Evolutionary conservation across 2,113 vertebrate genomes (phyloP), one percentile per base, ranked within the genome.

Genomic region (Tonatia bakeri): DNA sequence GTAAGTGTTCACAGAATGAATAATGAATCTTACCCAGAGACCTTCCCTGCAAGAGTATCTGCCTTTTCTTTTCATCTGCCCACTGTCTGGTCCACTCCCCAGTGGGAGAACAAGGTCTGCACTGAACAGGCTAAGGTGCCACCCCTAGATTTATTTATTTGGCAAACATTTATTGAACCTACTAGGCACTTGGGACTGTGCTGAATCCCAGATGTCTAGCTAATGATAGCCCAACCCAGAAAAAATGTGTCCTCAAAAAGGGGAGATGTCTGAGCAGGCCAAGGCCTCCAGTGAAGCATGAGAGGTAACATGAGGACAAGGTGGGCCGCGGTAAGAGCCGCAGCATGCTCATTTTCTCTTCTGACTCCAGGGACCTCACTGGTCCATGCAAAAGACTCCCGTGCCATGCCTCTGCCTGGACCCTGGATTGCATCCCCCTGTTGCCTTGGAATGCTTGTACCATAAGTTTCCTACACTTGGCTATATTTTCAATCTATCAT

Each of bases 21-120:
- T 96, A 94, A 97, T 91, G 90, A 96, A 73, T 94, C 92, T 96
- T 96, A 97, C 69, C 85, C 81, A 90, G 70, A 96, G 64, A 83
- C 38, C 38, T 81, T 88, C 77, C 81, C 16, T 80, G 61, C 36
- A 36, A 65, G n/a, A 47, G 5, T 67, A 26, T n/a, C 70, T 38
- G 14, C 65, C 40, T 84, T 77, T 83, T 80, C 82, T 83, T 77
- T 90, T 81, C 36, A 65, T n/a, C 90, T 83, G 83, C 59, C 59
- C 9, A 17, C 22, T 11, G 31, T 36, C 13, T 14, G n/a, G 33
- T 67, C 15, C 38, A 13, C 59, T 61, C 14, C 84, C 82, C 72
- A 67, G 52, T 45, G 38, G 56, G 40, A 79, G 47, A 40, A 4
- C 45, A 70, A 73, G 36, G 38, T 76, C 67, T 26, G 4, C 11